Percentiles rank a stretch among this genome's conserved stretches.
These are phyloP conservation scores for Pantherophis guttatus DNA, from an alignment of 2,113 vertebrate genomes.

Conservation along the genomic window DNA sequence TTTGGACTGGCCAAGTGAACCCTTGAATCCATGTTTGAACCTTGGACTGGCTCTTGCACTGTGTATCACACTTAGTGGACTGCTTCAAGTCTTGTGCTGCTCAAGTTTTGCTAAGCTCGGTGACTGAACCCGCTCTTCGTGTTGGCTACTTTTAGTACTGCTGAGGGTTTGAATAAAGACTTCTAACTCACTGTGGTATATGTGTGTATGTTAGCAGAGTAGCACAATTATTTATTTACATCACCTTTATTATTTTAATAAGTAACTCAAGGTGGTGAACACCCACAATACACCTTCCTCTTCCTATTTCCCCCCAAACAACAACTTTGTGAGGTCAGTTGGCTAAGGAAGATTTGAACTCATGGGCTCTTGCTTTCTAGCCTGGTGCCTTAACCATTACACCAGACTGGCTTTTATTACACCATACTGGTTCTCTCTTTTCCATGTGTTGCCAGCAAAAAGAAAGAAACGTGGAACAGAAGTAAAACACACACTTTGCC, in stretches of 20 bases:
- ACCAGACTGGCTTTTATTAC: neutral
- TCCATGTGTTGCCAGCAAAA: neutral
- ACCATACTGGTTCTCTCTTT: neutral
- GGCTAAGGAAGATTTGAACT: neutral
- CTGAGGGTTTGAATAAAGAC: neutral
- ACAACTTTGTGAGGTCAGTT: neutral
- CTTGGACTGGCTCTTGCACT: no score
- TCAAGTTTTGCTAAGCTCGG: no score
- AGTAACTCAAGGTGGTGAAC: neutral
- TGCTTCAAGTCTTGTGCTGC: no score
- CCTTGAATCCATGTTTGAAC: no score
- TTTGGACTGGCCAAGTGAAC: no score
- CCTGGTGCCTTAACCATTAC: neutral
- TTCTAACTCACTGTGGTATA: neutral
- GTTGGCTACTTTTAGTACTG: neutral
- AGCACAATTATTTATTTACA: neutral
- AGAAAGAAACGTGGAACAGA: neutral
- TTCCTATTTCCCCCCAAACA: neutral
- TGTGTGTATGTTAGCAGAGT: neutral
- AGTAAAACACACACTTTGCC: neutral
- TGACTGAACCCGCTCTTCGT: no score
- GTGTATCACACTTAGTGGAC: no score
- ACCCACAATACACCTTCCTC: neutral
- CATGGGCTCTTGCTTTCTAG: neutral
- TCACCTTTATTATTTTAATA: neutral